These are phyloP conservation scores for Drosophila acutilabella DNA, from an alignment of 2,888 invertebrate species.

Conservation along the genomic window DNA sequence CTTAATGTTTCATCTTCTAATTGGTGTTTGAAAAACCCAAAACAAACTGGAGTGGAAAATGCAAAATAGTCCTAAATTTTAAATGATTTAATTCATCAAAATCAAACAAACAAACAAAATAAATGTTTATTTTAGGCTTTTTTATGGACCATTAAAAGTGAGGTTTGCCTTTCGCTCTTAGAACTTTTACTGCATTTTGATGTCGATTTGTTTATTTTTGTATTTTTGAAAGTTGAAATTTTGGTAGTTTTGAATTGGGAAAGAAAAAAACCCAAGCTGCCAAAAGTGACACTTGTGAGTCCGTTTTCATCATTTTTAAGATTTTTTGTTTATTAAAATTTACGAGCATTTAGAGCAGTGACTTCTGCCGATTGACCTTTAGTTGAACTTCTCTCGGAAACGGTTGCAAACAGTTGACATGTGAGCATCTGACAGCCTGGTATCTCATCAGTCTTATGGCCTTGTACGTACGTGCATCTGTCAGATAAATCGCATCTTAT, in stretches of 20 bases:
- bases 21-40: conserved; percentile 42
- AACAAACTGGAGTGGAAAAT: conserved; percentile 53
- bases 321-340: conserved; percentile 56
- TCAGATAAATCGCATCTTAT: conserved; percentile 32
- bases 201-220: background rate
- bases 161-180: conserved; percentile 47
- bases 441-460: conserved; percentile 21
- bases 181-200: conserved; percentile 47
- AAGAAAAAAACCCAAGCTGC: conserved; percentile 52
- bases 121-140: conserved; percentile 16
- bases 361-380: conserved; percentile 55
- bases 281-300: conserved; percentile 54
- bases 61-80: conserved; percentile 58
- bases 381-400: conserved; percentile 29
- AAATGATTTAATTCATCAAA: conserved; percentile 65
- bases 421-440: conserved; percentile 25
- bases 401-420: conserved; percentile 23
- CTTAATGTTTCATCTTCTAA: conserved; percentile 41
- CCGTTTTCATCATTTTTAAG: conserved; percentile 18
- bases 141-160: conserved; percentile 54
- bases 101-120: conserved; percentile 32
- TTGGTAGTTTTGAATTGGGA: conserved; percentile 56
- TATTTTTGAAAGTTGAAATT: conserved; percentile 70
- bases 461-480: conserved; percentile 37
- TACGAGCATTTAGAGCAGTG: conserved; percentile 43